Evolutionary conservation across 2,797 vertebrate species (phyloP).

Genomic region (Iguana delicatissima): DNA sequence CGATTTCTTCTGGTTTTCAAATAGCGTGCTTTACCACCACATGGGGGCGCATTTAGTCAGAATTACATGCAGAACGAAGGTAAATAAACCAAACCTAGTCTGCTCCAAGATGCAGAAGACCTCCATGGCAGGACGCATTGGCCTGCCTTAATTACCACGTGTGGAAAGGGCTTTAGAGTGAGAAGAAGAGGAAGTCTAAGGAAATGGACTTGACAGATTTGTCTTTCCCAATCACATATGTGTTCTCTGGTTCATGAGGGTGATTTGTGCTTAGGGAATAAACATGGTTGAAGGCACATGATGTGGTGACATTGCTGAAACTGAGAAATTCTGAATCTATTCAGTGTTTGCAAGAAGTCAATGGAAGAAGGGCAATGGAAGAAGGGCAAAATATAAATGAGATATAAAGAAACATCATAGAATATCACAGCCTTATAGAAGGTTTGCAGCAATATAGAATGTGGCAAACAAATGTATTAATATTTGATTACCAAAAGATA

Average conservation of each 20-base stretch:
- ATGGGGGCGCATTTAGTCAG: too few relatives aligned
- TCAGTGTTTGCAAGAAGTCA: background rate
- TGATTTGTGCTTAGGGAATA: background rate
- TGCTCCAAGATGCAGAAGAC: too few relatives aligned
- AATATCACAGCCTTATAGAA: slow-evolving; percentile 1
- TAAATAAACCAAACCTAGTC: too few relatives aligned
- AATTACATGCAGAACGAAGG: too few relatives aligned
- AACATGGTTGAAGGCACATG: background rate
- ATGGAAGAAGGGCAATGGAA: background rate
- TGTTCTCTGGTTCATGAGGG: background rate
- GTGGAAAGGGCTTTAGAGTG: background rate
- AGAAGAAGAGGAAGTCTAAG: background rate
- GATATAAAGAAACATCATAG: slow-evolving; percentile 16
- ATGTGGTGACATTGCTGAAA: background rate
- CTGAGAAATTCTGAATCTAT: background rate
- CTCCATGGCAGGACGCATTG: too few relatives aligned
- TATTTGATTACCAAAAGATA: background rate
- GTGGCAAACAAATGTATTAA: background rate
- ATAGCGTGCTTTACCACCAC: too few relatives aligned
- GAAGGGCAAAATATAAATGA: background rate
- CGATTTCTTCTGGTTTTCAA: too few relatives aligned
- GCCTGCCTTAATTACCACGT: too few relatives aligned
- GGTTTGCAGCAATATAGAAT: slow-evolving; percentile 18
- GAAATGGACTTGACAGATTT: background rate
- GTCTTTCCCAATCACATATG: background rate